Evolutionary conservation across 1,140 invertebrate species (phyloP).

Genomic region (Caenorhabditis brenneri): DNA sequence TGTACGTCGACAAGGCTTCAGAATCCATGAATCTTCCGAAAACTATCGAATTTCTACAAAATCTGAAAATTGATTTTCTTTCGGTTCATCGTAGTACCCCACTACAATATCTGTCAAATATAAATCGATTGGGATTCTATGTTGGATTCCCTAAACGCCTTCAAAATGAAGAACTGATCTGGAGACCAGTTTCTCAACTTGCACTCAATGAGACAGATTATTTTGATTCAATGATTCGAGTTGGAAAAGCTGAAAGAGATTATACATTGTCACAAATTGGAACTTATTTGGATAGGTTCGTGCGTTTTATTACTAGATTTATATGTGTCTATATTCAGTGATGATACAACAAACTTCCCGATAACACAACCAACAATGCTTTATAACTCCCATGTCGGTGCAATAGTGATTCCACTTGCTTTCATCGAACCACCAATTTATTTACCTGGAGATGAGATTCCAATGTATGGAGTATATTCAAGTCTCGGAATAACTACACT

Average conservation of each 20-base stretch:
- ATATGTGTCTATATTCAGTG: neutral
- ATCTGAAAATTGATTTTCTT: conserved; percentile 45
- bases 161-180: conserved; percentile 45
- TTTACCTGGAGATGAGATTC: conserved; percentile 36
- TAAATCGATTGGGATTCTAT: conserved; percentile 33
- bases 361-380: conserved; percentile 35
- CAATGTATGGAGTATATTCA: conserved; percentile 40
- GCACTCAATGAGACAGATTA: conserved; percentile 46
- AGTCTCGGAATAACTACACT: conserved; percentile 31
- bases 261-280: conserved; percentile 46
- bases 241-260: conserved; percentile 47
- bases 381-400: conserved; percentile 1
- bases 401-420: conserved; percentile 36
- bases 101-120: conserved; percentile 7
- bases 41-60: conserved; percentile 39
- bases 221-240: conserved; percentile 42
- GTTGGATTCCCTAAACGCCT: conserved; percentile 46
- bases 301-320: too few species aligned
- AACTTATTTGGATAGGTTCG: conserved; percentile 43
- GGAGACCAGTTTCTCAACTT: conserved; percentile 38
- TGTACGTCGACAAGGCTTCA: conserved; percentile 47
- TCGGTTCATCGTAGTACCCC: conserved; percentile 31
- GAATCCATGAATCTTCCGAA: neutral
- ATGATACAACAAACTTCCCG: neutral
- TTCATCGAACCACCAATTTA: conserved; percentile 35